Evolutionary conservation across 2,888 invertebrate species (phyloP).

Genomic region (Xestia ashworthii): DNA sequence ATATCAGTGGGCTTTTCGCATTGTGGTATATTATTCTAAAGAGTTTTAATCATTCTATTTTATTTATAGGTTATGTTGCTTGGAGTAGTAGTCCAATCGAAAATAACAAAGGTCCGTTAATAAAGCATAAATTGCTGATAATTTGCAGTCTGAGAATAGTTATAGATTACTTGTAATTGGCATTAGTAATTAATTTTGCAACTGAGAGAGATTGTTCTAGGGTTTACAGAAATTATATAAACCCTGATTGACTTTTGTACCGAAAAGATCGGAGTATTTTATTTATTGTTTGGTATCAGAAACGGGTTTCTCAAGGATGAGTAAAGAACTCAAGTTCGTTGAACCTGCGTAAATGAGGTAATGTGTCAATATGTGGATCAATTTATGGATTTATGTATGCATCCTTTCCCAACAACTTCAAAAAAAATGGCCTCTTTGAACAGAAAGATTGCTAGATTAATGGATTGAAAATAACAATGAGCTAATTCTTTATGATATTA

Average conservation of each 20-base stretch:
- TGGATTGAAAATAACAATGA: too few species aligned
- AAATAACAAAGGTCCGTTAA: constrained; percentile 15
- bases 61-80: constrained; percentile 40
- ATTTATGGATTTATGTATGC: not conserved
- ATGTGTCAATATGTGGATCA: constrained; percentile 16
- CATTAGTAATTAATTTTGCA: constrained; percentile 16
- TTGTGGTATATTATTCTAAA: constrained; percentile 25
- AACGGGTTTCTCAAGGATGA: constrained; percentile 34
- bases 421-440: too few species aligned
- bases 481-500: too few species aligned
- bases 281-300: not conserved
- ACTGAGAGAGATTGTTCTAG: not conserved
- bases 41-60: constrained; percentile 34
- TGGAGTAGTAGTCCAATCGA: constrained; percentile 27
- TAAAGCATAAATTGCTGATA: constrained; percentile 25
- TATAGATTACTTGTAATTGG: constrained; percentile 26
- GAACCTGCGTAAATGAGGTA: constrained; percentile 5
- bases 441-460: too few species aligned
- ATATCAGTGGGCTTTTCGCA: constrained; percentile 25
- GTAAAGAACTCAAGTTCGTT: constrained; percentile 17
- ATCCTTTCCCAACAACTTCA: too few species aligned
- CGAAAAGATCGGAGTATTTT: not conserved
- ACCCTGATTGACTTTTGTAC: not conserved
- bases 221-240: not conserved
- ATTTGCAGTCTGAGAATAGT: constrained; percentile 17